Conservation (phyloP, 2,113 vertebrate species). For the Xerus inauris region DNA sequence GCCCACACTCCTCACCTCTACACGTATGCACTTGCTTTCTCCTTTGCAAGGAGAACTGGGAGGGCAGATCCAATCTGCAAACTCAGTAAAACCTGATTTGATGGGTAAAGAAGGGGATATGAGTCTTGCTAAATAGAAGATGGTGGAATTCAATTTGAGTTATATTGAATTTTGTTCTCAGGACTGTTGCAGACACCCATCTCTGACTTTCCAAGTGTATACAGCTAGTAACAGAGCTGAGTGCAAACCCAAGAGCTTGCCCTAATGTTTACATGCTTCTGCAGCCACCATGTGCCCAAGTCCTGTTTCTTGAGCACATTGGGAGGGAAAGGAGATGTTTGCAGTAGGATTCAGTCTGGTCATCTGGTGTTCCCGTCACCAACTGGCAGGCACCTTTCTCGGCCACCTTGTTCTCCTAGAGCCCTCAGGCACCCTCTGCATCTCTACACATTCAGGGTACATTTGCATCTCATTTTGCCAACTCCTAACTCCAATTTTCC, state of each 20-base stretch:
- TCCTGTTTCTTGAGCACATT: neutral
- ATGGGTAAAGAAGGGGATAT: neutral
- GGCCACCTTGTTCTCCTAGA: neutral
- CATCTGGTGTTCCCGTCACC: neutral
- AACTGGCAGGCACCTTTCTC: neutral
- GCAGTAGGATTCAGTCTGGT: neutral
- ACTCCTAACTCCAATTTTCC: neutral
- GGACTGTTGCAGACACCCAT: neutral
- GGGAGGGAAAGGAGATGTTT: neutral
- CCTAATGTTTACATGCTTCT: neutral
- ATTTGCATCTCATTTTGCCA: neutral
- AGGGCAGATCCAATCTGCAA: neutral
- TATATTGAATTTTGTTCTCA: neutral
- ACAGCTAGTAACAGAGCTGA: neutral
- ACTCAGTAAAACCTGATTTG: neutral
- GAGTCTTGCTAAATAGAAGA: neutral
- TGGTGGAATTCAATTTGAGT: neutral
- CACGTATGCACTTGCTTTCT: neutral
- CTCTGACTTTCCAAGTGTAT: neutral
- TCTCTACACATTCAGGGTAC: neutral
- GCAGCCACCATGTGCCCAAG: neutral
- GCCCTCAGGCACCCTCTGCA: rapidly evolving
- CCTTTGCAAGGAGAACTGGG: neutral
- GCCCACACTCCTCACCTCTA: neutral
- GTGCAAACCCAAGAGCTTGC: neutral